Evolutionary conservation across 2,797 vertebrate species (phyloP).

Genomic region (Gambelia wislizenii): DNA sequence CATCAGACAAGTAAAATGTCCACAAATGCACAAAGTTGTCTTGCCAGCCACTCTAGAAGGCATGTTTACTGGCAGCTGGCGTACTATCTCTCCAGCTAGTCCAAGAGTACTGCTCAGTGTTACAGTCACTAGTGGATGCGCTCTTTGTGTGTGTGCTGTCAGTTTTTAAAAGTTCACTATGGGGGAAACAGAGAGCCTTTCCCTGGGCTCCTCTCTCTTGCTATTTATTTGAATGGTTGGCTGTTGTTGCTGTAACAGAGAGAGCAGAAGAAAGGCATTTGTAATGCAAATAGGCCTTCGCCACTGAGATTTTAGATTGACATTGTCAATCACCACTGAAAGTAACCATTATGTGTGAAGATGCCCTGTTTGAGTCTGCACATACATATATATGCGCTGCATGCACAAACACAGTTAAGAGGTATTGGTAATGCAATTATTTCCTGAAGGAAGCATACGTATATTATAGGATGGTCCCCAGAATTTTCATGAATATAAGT

Average conservation of each 20-base stretch:
- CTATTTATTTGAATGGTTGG: too few species aligned
- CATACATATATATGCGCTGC: neutral
- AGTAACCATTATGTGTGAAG: neutral
- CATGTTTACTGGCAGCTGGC: neutral
- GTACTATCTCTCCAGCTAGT: neutral
- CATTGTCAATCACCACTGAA: neutral
- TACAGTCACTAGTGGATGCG: neutral
- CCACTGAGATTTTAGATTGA: neutral
- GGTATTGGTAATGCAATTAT: neutral
- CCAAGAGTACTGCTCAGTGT: slow-evolving; percentile 2
- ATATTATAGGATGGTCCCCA: neutral
- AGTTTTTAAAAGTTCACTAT: neutral
- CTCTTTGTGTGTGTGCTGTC: neutral
- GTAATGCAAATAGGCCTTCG: neutral
- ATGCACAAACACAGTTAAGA: neutral
- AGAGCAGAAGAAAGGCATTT: neutral
- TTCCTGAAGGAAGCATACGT: neutral
- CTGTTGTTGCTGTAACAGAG: too few species aligned
- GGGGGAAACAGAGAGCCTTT: neutral
- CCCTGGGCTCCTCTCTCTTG: too few species aligned
- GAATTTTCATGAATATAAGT: neutral
- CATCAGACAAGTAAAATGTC: slow-evolving; percentile 6
- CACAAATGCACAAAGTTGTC: neutral
- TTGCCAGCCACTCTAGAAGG: neutral
- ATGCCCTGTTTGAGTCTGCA: neutral